Evolutionary conservation across 1,140 invertebrate species (phyloP).

Genomic region (Drosophila lini): DNA sequence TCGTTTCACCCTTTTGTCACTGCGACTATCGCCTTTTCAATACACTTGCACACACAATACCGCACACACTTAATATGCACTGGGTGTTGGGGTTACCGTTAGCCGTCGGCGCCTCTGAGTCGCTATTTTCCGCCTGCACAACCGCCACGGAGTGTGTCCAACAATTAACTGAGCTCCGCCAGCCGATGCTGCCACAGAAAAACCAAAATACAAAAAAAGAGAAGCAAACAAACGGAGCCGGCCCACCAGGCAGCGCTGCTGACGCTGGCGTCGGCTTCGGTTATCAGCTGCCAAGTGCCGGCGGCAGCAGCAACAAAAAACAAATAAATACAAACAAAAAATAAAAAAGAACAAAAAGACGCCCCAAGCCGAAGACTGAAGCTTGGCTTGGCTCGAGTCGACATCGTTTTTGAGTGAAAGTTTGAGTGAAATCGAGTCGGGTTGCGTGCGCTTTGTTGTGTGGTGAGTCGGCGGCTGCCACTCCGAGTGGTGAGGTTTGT

Average conservation of each 20-base stretch:
- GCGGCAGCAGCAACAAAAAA: conserved; percentile 49
- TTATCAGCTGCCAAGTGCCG: conserved; percentile 60
- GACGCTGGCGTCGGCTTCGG: conserved; percentile 43
- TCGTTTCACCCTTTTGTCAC: conserved; percentile 47
- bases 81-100: conserved; percentile 48
- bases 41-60: conserved; percentile 38
- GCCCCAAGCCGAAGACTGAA: conserved; percentile 46
- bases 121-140: conserved; percentile 51
- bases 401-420: conserved; percentile 56
- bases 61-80: conserved; percentile 41
- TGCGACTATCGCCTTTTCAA: conserved; percentile 22
- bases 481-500: conserved; percentile 10
- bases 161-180: conserved; percentile 77
- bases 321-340: conserved; percentile 27
- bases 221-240: conserved; percentile 39
- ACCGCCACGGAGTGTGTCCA: conserved; percentile 76
- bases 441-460: conserved; percentile 31
- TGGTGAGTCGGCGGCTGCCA: conserved; percentile 6
- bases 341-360: conserved; percentile 42
- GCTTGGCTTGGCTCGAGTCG: conserved; percentile 13
- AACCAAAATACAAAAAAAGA: conserved; percentile 72
- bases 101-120: conserved; percentile 37
- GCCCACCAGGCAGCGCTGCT: conserved; percentile 27
- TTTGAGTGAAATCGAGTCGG: conserved; percentile 40
- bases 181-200: conserved; percentile 78